Evolutionary conservation across 2,113 vertebrate genomes (phyloP).

Genomic region (Paraplagusia blochii): DNA sequence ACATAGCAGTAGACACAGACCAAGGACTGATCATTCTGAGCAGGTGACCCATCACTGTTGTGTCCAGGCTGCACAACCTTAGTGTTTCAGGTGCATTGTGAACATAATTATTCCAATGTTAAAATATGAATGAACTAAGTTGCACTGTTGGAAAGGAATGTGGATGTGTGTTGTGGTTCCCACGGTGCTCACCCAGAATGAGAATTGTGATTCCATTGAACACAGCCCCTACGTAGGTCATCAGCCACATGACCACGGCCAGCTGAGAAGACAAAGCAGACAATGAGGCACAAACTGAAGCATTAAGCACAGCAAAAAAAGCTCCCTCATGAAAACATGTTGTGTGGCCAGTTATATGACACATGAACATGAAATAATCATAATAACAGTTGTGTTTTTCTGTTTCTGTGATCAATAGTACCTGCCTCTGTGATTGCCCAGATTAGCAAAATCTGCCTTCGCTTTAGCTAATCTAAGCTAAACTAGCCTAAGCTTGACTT

Average conservation of each 20-base stretch:
- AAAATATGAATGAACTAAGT: not conserved
- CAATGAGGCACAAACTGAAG: not conserved
- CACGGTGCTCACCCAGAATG: slow-evolving; percentile 82
- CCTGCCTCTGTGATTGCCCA: too few species aligned
- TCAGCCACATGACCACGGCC: slow-evolving; percentile 90
- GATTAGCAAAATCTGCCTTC: too few species aligned
- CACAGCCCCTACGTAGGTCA: slow-evolving; percentile 89
- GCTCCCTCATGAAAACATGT: too few species aligned
- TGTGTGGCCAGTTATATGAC: not conserved
- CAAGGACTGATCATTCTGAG: too few species aligned
- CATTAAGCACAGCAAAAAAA: not conserved
- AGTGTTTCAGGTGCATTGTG: not conserved
- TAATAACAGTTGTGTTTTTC: too few species aligned
- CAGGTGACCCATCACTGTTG: too few species aligned
- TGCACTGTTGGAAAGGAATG: not conserved
- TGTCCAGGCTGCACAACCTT: too few species aligned
- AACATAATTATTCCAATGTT: not conserved
- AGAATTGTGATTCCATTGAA: slow-evolving; percentile 93
- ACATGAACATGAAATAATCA: too few species aligned
- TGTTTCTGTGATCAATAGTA: too few species aligned
- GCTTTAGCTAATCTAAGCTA: too few species aligned
- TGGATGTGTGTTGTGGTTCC: slow-evolving; percentile 1
- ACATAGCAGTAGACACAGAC: too few species aligned
- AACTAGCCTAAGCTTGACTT: too few species aligned
- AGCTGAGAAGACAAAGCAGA: slow-evolving; percentile 69